These are phyloP conservation scores for Steinernema carpocapsae DNA, from an alignment of 2,888 invertebrate species.

Conservation along the genomic window DNA sequence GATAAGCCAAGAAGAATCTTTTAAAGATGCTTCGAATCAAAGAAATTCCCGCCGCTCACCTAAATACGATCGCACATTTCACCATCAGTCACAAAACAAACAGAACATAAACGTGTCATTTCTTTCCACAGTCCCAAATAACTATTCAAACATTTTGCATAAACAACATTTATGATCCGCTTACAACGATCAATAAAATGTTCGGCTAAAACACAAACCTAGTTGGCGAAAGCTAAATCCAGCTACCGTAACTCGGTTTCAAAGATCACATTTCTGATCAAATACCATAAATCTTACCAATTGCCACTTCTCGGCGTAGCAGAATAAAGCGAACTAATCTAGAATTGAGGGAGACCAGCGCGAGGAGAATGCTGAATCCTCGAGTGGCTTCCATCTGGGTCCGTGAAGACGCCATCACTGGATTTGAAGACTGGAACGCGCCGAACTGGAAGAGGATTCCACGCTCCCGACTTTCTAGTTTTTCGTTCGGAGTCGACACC, in stretches of 20 bases:
- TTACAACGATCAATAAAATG: background rate
- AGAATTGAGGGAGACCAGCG: conserved; percentile 1
- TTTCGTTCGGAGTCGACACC: conserved; percentile 1
- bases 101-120: too few relatives aligned
- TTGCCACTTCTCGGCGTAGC: background rate
- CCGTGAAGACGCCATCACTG: background rate
- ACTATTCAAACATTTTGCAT: too few relatives aligned
- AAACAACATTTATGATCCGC: background rate
- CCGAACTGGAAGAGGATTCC: background rate
- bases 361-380: background rate
- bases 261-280: background rate
- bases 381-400: background rate
- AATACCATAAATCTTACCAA: background rate
- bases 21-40: too few relatives aligned
- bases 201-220: too few relatives aligned
- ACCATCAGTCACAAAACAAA: too few relatives aligned
- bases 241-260: too few relatives aligned
- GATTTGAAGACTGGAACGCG: background rate
- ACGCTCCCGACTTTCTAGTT: background rate
- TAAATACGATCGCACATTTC: too few relatives aligned
- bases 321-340: conserved; percentile 5
- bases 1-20: background rate
- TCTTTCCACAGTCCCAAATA: too few relatives aligned
- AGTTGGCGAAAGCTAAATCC: too few relatives aligned
- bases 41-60: too few relatives aligned